Evolutionary conservation across 1,140 invertebrate species (phyloP).

Genomic region (Zaprionus lachaisei): DNA sequence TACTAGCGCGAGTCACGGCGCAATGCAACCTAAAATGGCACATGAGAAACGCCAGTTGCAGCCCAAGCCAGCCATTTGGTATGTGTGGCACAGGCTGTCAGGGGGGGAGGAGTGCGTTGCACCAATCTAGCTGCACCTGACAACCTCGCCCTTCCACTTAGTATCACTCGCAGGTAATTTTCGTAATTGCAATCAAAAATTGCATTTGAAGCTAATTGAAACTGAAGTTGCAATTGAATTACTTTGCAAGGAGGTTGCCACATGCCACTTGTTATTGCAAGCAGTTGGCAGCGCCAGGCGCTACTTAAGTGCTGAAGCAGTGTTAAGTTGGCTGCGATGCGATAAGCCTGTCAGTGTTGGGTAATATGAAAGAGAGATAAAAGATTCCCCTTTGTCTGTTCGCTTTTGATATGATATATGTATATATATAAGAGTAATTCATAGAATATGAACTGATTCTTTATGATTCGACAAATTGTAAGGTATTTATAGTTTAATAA

Average conservation of each 20-base stretch:
- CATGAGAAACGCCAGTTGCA: slow-evolving; percentile 29
- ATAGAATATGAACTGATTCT: too few species aligned
- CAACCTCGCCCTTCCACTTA: neutral
- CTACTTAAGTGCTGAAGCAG: too few species aligned
- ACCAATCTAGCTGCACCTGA: slow-evolving; percentile 10
- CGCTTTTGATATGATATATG: neutral
- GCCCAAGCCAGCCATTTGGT: neutral
- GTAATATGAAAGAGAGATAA: neutral
- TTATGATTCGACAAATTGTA: too few species aligned
- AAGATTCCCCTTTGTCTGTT: neutral
- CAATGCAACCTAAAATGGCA: slow-evolving; percentile 39
- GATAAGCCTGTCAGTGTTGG: neutral
- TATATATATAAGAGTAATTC: neutral
- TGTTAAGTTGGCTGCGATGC: slow-evolving; percentile 9
- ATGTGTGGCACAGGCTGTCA: neutral
- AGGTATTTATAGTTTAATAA: too few species aligned
- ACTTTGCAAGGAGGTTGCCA: slow-evolving; percentile 4
- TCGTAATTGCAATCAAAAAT: slow-evolving; percentile 18
- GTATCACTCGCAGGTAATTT: slow-evolving; percentile 1
- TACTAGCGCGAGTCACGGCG: neutral
- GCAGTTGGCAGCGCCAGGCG: slow-evolving; percentile 12
- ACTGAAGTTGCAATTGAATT: slow-evolving; percentile 29
- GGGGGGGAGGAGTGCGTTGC: neutral
- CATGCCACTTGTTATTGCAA: neutral
- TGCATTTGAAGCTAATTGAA: slow-evolving; percentile 28